Base-by-base conservation (phyloP, 1,140 invertebrate genomes). In the Heterodera carotae region DNA sequence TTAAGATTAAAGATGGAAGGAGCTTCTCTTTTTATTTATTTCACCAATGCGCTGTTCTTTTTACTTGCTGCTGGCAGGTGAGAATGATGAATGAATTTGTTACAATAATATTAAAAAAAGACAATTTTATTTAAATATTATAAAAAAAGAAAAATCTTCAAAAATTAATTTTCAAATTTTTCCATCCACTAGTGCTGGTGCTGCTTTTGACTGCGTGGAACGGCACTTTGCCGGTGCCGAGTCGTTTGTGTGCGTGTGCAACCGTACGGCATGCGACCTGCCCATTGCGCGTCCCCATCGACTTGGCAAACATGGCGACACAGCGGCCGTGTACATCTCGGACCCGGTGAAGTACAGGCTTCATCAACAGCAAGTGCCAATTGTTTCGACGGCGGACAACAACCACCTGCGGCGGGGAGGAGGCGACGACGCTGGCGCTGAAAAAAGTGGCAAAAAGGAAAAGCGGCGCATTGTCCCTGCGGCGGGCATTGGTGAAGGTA, bases 201-300 rank as follows among this genome's bases (percentile, higher is more conserved):
- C 48, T 18, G 22, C 22, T 15, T 56, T 22, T 15, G 48, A 70
- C 43, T 70, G 69, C 22, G 34, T 31, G 15, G 56, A 70, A 70
- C 69, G 69, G 27, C 34, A 31, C 56, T 70, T 70, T 70, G 29
- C 34, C 39, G 69, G 39, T 33, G 36, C 59, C 27, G 75, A 76
- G 25, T 64, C 56, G 22, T 76, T 76, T 76, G 75, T 76, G 12
- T 76, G 75, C 39, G 75, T 76, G 2, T 76, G 75, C 64, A 76
- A 76, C 18, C 34, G 33, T 0, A 76, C 33, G 15, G n/a, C 25
- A 15, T 76, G 75, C 39, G 75, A 76, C 56, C 22, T 33, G 39
- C 62, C 64, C 1, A 69, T 56, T 56, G 48, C 12, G 12, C n/a
- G n/a, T n/a, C 48, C 48, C 48, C 48, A 56, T 56, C 48, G 48